Evolutionary conservation across 2,888 invertebrate genomes (phyloP).

Genomic region (Chelonus formosanus): DNA sequence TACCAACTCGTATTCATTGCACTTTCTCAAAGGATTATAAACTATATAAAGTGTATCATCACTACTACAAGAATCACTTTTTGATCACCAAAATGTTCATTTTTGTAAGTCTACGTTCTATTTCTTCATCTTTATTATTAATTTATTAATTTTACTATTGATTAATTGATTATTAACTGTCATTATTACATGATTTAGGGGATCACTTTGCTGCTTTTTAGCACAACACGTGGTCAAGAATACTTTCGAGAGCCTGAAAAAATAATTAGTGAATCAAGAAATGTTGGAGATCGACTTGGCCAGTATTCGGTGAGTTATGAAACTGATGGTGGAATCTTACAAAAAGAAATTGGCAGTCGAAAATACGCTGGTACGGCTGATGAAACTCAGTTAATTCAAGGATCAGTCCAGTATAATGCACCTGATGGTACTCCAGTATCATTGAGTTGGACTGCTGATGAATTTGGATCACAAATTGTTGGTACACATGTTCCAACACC

Average conservation of each 20-base stretch:
- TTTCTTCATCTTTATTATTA: no score
- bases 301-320: conserved; percentile 59
- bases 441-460: conserved; percentile 62
- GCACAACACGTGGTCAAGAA: conserved; percentile 46
- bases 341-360: conserved; percentile 56
- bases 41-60: background rate
- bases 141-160: background rate
- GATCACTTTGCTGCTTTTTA: background rate
- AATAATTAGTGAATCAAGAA: conserved; percentile 51
- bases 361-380: conserved; percentile 61
- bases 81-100: background rate
- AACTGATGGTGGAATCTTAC: conserved; percentile 62
- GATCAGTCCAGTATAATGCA: conserved; percentile 62
- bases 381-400: conserved; percentile 61
- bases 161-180: background rate
- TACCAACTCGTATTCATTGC: conserved; percentile 8
- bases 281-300: conserved; percentile 58
- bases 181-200: conserved; percentile 45
- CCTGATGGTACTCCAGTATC: conserved; percentile 62
- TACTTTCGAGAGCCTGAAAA: conserved; percentile 61
- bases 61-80: background rate
- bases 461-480: conserved; percentile 59
- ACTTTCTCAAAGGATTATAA: conserved; percentile 25
- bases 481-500: conserved; percentile 60
- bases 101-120: no score